Percentiles rank a stretch among this genome's conserved stretches.
These are phyloP conservation scores for Otolemur crassicaudatus DNA, from an alignment of 2,797 vertebrate species.

Conservation along the genomic window DNA sequence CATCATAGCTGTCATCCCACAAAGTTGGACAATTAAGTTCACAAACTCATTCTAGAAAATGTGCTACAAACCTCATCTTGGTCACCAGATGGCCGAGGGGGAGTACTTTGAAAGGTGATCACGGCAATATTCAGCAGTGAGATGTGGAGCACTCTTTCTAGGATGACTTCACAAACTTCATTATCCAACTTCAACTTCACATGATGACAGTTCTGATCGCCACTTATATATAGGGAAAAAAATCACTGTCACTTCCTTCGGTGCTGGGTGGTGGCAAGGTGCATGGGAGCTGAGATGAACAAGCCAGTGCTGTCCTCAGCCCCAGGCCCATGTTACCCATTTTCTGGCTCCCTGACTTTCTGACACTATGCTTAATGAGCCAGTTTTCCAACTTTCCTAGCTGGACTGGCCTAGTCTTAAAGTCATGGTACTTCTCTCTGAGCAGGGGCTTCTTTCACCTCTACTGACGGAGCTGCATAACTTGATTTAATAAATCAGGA, in stretches of 20 bases:
- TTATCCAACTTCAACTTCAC: too few species aligned
- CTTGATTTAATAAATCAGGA: slow-evolving; percentile 87
- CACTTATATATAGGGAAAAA: neutral
- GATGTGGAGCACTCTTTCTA: too few species aligned
- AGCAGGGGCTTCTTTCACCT: slow-evolving; percentile 75
- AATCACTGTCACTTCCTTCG: neutral
- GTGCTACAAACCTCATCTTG: too few species aligned
- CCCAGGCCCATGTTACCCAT: neutral
- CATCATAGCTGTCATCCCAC: too few species aligned
- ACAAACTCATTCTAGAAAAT: too few species aligned
- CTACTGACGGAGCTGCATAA: slow-evolving; percentile 83
- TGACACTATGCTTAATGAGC: neutral
- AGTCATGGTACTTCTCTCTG: slow-evolving; percentile 71
- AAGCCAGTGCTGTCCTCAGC: neutral
- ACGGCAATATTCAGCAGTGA: too few species aligned
- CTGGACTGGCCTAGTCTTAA: slow-evolving; percentile 70
- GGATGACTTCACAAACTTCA: too few species aligned
- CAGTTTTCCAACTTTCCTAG: slow-evolving; percentile 56
- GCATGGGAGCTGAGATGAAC: neutral
- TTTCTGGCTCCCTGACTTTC: slow-evolving; percentile 25
- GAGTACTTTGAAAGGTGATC: too few species aligned
- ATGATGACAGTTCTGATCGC: too few species aligned
- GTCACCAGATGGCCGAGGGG: too few species aligned
- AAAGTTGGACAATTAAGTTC: too few species aligned
- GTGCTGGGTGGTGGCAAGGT: neutral